These are phyloP conservation scores for Montipora efflorescens DNA, from an alignment of 64 coral and sea anemone species.

Conservation along the genomic window DNA sequence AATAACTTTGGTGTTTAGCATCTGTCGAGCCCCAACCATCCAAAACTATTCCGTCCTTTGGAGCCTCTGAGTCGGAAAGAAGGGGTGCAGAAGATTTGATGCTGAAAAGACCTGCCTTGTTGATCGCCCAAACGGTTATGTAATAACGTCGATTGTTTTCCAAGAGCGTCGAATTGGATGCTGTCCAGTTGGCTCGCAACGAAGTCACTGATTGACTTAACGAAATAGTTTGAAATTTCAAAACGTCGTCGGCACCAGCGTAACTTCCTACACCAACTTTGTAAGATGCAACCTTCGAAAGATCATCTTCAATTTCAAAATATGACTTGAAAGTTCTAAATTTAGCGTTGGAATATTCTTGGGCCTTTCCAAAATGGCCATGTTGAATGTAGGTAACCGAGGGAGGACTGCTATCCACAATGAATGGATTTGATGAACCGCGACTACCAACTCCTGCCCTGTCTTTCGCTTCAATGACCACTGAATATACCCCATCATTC, in stretches of 20 bases:
- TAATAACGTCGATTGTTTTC: constrained; percentile 86
- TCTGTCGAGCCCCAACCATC: constrained; percentile 95
- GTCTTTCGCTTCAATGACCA: constrained; percentile 84
- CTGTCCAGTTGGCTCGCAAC: constrained; percentile 82
- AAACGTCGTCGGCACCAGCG: constrained; percentile 89
- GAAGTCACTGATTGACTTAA: constrained; percentile 35
- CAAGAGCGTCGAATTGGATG: constrained; percentile 20
- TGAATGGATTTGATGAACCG: constrained; percentile 87
- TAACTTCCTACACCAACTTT: constrained; percentile 90
- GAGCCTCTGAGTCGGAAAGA: constrained; percentile 85
- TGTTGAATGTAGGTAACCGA: constrained; percentile 75
- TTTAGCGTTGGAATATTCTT: constrained; percentile 18
- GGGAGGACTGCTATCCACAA: constrained; percentile 93
- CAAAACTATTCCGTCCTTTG: constrained; percentile 69
- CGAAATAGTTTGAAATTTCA: constrained; percentile 45
- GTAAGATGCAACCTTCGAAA: constrained; percentile 76
- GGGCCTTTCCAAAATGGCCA: constrained; percentile 58
- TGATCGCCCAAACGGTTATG: constrained; percentile 77
- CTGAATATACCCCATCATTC: constrained; percentile 89
- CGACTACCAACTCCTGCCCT: constrained; percentile 74
- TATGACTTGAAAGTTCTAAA: constrained; percentile 67
- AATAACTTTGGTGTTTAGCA: constrained; percentile 87
- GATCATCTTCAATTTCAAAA: constrained; percentile 89
- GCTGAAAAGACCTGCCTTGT: constrained; percentile 76
- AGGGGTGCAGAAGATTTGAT: constrained; percentile 76